Conservation (phyloP, 2,113 vertebrate genomes). For the Apus apus region DNA sequence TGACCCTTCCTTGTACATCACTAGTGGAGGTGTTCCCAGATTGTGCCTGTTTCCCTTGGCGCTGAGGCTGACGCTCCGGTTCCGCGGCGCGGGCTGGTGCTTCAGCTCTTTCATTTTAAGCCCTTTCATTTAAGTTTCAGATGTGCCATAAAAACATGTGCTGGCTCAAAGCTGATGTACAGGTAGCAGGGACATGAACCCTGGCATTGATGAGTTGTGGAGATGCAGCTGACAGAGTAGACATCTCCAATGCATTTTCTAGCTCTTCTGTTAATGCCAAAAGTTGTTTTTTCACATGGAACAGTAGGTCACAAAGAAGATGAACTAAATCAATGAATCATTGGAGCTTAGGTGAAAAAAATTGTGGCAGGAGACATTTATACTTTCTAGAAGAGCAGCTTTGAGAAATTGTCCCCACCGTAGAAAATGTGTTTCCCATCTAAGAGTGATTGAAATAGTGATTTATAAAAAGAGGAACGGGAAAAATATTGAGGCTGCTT, state of each 20-base stretch:
- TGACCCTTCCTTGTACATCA: conserved; percentile 6
- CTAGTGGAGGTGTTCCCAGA: background rate
- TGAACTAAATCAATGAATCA: background rate
- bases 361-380: background rate
- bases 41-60: background rate
- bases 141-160: background rate
- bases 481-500: background rate
- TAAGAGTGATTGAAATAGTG: background rate
- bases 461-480: background rate
- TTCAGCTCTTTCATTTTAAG: background rate
- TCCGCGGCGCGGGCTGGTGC: background rate
- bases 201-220: background rate
- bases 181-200: background rate
- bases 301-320: background rate
- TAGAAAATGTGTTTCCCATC: background rate
- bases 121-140: background rate
- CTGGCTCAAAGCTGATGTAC: background rate
- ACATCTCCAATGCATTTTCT: background rate
- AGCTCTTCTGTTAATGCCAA: background rate
- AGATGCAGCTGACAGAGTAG: background rate
- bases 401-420: background rate
- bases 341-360: background rate
- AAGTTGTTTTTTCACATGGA: background rate
- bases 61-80: background rate
- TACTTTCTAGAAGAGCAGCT: background rate